phyloP scores from a whole-genome alignment of 1,140 invertebrate genomes.

The Calliopsis andreniformis region DNA sequence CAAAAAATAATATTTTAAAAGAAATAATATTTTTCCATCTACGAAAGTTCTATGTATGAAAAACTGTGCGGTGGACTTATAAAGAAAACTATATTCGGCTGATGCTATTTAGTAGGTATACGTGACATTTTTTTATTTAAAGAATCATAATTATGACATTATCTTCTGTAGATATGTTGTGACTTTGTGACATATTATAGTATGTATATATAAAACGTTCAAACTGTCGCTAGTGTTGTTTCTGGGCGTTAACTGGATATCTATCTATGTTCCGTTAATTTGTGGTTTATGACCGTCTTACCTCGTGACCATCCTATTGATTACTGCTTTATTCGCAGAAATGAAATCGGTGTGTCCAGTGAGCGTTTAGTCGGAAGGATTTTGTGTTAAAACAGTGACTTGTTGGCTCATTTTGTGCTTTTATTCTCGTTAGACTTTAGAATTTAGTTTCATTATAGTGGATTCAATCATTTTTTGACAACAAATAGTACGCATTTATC shows the following conservation, averaged over 20 bases:
- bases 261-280: slow-evolving; percentile 12
- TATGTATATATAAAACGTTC: neutral
- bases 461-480: neutral
- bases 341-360: slow-evolving; percentile 9
- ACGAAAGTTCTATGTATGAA: too few species aligned
- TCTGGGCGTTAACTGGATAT: slow-evolving; percentile 35
- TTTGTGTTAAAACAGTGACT: neutral
- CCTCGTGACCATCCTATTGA: slow-evolving; percentile 57
- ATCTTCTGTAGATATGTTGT: too few species aligned
- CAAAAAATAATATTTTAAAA: too few species aligned
- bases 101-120: too few species aligned
- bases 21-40: too few species aligned
- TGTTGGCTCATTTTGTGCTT: neutral
- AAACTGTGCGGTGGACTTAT: too few species aligned
- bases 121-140: too few species aligned
- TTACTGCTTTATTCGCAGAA: slow-evolving; percentile 32
- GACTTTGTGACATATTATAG: too few species aligned
- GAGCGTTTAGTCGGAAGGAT: neutral
- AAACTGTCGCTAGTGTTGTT: slow-evolving; percentile 33
- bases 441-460: neutral
- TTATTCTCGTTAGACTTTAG: neutral
- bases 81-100: too few species aligned
- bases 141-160: too few species aligned
- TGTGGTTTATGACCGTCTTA: slow-evolving; percentile 45
- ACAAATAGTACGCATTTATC: neutral